Evolutionary conservation across 2,113 vertebrate species (phyloP).

Genomic region (Oreochromis spilurus): DNA sequence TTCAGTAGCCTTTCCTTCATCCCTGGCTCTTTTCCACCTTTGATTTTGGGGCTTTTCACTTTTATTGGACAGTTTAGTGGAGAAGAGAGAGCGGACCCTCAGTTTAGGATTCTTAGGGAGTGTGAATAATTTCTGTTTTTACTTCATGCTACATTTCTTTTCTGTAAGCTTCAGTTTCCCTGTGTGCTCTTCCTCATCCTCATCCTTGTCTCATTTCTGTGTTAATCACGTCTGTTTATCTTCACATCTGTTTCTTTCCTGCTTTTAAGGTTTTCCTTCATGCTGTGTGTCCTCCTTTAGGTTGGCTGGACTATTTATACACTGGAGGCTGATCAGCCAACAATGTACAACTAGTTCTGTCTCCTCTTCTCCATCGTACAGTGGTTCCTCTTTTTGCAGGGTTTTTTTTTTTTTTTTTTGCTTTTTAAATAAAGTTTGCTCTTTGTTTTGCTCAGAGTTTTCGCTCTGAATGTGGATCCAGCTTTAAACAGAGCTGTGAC

Average conservation of each 20-base stretch:
- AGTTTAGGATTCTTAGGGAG: not conserved
- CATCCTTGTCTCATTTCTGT: accelerated
- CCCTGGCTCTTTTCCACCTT: not conserved
- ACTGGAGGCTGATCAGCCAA: not conserved
- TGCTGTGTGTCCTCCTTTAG: not conserved
- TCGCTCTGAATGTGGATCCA: not conserved
- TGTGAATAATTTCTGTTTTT: not conserved
- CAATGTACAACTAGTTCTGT: not conserved
- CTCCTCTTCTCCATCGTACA: not conserved
- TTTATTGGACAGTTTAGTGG: accelerated
- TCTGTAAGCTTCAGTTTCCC: accelerated
- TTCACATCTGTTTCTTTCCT: not conserved
- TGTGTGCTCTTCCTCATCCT: not conserved
- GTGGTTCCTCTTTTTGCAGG: not conserved
- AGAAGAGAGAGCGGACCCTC: accelerated
- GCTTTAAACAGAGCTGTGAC: not conserved
- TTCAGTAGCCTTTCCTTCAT: not conserved
- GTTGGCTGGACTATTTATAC: not conserved
- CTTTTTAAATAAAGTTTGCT: not conserved
- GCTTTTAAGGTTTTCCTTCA: not conserved
- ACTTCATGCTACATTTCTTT: not conserved
- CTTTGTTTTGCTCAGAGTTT: not conserved
- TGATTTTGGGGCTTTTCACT: not conserved
- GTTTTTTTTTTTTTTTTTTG: not conserved
- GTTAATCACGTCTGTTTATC: not conserved